Percentiles rank a stretch among this genome's conserved stretches.
These are phyloP conservation scores for Miniopterus natalensis DNA, from an alignment of 2,113 vertebrate genomes.

Conservation along the genomic window DNA sequence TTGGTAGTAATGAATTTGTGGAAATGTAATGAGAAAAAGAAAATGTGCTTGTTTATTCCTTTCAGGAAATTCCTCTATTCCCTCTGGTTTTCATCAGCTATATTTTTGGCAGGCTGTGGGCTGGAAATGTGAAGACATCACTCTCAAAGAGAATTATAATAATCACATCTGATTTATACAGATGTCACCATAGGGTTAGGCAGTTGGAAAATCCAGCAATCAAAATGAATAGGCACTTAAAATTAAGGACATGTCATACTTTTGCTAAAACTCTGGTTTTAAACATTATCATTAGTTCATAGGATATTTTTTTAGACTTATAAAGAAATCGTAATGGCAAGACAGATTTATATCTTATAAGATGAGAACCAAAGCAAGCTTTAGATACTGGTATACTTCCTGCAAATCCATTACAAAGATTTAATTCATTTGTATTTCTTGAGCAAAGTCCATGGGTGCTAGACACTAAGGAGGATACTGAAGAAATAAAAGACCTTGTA, in stretches of 20 bases:
- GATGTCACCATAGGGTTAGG: slow-evolving; percentile 67
- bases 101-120: slow-evolving; percentile 77
- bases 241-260: slow-evolving; percentile 60
- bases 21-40: slow-evolving; percentile 69
- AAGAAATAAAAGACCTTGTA: slow-evolving; percentile 43
- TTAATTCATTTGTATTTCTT: slow-evolving; percentile 48
- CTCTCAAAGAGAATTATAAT: slow-evolving; percentile 62
- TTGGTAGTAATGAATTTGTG: slow-evolving; percentile 68
- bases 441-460: background rate
- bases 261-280: slow-evolving; percentile 47
- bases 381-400: background rate
- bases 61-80: slow-evolving; percentile 82
- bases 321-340: slow-evolving; percentile 56
- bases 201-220: slow-evolving; percentile 61
- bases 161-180: slow-evolving; percentile 67
- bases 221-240: slow-evolving; percentile 62
- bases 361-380: slow-evolving; percentile 56
- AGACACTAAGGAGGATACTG: background rate
- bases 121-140: slow-evolving; percentile 63
- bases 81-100: slow-evolving; percentile 67
- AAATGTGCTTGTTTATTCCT: slow-evolving; percentile 74
- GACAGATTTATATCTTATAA: background rate
- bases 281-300: slow-evolving; percentile 11
- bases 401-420: background rate
- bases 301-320: slow-evolving; percentile 39